These are phyloP conservation scores for Prorops nasuta DNA, from an alignment of 1,140 invertebrate genomes.

Conservation along the genomic window DNA sequence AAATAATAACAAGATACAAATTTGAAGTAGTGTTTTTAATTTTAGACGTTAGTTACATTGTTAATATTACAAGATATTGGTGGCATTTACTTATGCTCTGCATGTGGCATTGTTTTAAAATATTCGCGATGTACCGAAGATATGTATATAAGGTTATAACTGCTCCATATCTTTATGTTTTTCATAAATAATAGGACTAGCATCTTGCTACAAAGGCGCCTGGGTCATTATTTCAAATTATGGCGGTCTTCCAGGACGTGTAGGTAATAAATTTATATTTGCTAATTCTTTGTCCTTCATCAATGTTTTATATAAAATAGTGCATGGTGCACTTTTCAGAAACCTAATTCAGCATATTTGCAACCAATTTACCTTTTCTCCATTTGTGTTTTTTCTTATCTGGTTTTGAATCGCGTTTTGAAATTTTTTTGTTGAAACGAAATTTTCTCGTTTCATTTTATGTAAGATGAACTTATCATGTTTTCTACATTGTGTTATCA, in stretches of 20 bases:
- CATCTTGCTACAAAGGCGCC: constrained; percentile 14
- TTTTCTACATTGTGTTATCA: constrained; percentile 23
- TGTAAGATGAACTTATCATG: constrained; percentile 26
- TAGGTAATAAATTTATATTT: constrained; percentile 16
- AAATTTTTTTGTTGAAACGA: constrained; percentile 22
- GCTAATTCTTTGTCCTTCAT: constrained; percentile 16
- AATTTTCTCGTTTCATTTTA: constrained; percentile 30
- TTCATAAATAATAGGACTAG: constrained; percentile 19
- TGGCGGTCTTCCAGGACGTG: constrained; percentile 11
- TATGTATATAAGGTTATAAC: constrained; percentile 22
- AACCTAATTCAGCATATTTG: constrained; percentile 22
- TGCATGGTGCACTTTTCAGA: constrained; percentile 19
- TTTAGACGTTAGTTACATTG: constrained; percentile 15
- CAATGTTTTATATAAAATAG: constrained; percentile 23
- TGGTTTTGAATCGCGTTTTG: constrained; percentile 16
- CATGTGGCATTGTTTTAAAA: constrained; percentile 19
- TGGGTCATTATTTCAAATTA: constrained; percentile 21
- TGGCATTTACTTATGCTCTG: constrained; percentile 13
- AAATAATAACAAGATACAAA: constrained; percentile 16
- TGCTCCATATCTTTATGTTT: constrained; percentile 19
- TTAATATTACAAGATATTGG: constrained; percentile 12
- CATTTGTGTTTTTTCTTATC: constrained; percentile 17
- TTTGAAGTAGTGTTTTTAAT: constrained; percentile 8
- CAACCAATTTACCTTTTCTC: constrained; percentile 15
- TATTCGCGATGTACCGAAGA: constrained; percentile 19